Conservation (phyloP, 2,797 vertebrate species). For the Mus caroli region DNA sequence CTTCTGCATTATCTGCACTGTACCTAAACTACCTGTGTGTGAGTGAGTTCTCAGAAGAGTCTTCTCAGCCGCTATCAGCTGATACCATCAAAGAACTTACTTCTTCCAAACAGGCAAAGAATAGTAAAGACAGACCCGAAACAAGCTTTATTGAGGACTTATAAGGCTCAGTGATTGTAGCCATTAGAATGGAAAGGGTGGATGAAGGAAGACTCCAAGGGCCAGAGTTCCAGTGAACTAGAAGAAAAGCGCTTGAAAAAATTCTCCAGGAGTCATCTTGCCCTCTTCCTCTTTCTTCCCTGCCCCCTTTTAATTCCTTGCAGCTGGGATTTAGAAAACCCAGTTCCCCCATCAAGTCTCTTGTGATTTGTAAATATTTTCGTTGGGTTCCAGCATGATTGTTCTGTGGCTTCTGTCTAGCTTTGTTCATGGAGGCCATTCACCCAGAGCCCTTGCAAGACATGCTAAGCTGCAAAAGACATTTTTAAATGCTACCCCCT, state of each 20-base stretch:
- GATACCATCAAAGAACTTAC: background rate
- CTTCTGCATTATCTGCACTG: background rate
- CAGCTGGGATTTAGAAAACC: background rate
- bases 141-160: background rate
- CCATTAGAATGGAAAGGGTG: background rate
- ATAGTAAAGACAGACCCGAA: background rate
- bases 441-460: background rate
- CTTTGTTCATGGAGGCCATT: background rate
- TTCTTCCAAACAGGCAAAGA: background rate
- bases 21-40: background rate
- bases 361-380: constrained; percentile 33
- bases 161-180: background rate
- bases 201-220: background rate
- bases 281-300: background rate
- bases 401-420: background rate
- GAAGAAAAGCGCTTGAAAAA: background rate
- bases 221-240: background rate
- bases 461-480: background rate
- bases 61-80: background rate
- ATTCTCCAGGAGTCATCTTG: background rate
- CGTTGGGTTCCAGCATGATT: background rate
- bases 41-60: background rate
- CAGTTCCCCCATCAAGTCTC: background rate
- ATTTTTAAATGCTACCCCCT: background rate
- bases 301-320: background rate